A percentile compares a stretch with the other conserved stretches of the same genome.
These are phyloP conservation scores for Cuculus canorus DNA, from an alignment of 2,797 vertebrate species.

Conservation along the genomic window DNA sequence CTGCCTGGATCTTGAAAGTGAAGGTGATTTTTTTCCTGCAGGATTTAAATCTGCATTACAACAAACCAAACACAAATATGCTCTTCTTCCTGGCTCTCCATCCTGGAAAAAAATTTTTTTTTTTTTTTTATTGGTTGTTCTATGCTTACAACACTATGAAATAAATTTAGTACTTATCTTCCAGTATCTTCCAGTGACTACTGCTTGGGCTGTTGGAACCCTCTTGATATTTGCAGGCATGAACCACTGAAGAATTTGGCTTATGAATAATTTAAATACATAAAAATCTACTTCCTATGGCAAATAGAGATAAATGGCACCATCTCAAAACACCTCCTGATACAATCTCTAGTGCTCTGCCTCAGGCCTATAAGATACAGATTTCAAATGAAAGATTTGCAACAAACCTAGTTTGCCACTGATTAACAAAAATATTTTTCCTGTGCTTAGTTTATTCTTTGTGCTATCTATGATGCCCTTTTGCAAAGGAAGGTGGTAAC, in stretches of 20 bases:
- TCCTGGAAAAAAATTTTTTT: neutral
- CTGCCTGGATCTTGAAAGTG: conserved; percentile 24
- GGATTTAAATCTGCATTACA: neutral
- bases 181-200: neutral
- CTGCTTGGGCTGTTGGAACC: neutral
- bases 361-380: neutral
- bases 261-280: conserved; percentile 52
- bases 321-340: conserved; percentile 43
- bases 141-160: neutral
- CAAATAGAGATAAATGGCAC: conserved; percentile 35
- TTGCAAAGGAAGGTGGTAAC: neutral
- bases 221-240: conserved; percentile 39
- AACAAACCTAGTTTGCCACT: neutral
- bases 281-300: conserved; percentile 19
- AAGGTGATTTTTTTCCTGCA: neutral
- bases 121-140: neutral
- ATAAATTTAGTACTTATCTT: conserved; percentile 31
- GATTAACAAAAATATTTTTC: neutral
- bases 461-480: neutral
- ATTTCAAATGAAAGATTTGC: neutral
- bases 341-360: neutral
- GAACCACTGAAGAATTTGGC: neutral
- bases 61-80: neutral
- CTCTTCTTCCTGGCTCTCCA: neutral
- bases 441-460: neutral